A percentile compares a stretch with the other conserved stretches of the same genome.
These are phyloP conservation scores for Mesorhabditis spiculigera DNA, from an alignment of 2,888 invertebrate species.

Conservation along the genomic window DNA sequence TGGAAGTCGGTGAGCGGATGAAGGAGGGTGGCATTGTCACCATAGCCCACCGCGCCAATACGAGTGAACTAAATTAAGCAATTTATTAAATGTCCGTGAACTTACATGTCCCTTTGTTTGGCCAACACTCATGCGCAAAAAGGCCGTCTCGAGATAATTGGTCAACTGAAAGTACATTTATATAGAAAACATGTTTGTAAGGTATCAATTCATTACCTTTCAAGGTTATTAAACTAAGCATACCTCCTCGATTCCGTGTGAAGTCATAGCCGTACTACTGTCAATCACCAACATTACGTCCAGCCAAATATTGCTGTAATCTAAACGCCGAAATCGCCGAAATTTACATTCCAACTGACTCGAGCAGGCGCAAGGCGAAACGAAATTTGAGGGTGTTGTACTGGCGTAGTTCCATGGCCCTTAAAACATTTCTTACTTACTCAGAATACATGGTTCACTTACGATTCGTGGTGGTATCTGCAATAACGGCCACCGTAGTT, in stretches of 20 bases:
- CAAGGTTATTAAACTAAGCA: background rate
- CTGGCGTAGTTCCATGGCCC: background rate
- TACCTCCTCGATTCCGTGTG: background rate
- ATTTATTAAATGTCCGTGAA: background rate
- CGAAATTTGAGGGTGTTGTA: background rate
- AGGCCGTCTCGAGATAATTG: background rate
- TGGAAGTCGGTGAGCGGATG: background rate
- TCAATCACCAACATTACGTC: conserved; percentile 2
- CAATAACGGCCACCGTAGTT: too few species aligned
- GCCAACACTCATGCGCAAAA: background rate
- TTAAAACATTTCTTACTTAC: background rate
- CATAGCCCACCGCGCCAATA: background rate
- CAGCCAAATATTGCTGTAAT: background rate
- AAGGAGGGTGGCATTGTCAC: background rate
- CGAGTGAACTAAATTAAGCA: background rate
- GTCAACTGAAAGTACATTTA: background rate
- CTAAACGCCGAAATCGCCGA: background rate
- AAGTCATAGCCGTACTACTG: conserved; percentile 1
- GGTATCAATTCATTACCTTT: background rate
- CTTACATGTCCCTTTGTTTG: background rate
- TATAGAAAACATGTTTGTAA: too few species aligned
- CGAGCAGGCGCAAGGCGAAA: background rate
- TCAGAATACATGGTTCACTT: too few species aligned
- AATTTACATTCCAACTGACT: background rate
- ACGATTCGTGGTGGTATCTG: too few species aligned